Conservation (phyloP, 2,113 vertebrate genomes). For the Phoxinus phoxinus region DNA sequence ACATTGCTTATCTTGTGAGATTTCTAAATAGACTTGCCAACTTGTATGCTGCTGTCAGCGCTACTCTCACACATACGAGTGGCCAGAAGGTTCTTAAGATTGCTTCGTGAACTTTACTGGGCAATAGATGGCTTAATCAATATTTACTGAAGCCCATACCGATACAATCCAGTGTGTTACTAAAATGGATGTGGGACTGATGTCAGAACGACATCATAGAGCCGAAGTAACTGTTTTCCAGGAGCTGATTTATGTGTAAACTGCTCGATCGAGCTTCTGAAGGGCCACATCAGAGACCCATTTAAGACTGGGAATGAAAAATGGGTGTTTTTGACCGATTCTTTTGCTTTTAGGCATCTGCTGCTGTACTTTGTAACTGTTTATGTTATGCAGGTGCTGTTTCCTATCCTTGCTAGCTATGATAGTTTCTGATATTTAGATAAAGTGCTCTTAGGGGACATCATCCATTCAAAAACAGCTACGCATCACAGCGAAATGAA, state of each 20-base stretch:
- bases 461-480: neutral
- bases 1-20: neutral
- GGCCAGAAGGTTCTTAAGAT: neutral
- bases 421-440: neutral
- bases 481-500: neutral
- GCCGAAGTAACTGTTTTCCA: conserved; percentile 1
- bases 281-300: neutral
- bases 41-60: neutral
- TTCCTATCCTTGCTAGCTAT: neutral
- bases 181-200: neutral
- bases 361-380: neutral
- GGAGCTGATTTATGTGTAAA: neutral
- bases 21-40: neutral
- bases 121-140: neutral
- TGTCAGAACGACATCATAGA: conserved; percentile 19
- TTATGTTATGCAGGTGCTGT: neutral
- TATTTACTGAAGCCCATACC: conserved; percentile 10
- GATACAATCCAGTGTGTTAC: conserved; percentile 11
- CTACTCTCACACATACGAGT: neutral
- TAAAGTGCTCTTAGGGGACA: neutral
- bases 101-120: conserved; percentile 15
- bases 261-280: neutral
- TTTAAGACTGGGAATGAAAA: neutral
- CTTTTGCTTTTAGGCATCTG: conserved; percentile 8
- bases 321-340: neutral